Base-by-base conservation (phyloP, 2,797 vertebrate genomes). In the Onychomys leucogaster region DNA sequence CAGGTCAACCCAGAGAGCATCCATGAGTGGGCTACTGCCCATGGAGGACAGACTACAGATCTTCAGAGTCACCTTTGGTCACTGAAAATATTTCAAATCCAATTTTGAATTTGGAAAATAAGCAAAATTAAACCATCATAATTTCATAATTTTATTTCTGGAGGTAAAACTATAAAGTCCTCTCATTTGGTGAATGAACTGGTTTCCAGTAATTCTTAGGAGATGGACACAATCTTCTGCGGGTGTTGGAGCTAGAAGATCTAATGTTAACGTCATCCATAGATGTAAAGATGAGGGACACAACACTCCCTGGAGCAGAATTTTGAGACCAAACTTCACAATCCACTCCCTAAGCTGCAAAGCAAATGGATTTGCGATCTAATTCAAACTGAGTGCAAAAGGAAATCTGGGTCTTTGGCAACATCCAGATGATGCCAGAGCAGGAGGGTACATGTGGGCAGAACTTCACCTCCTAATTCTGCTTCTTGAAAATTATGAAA, bases 101-200 rank as follows among this genome's bases (percentile, higher is more conserved):
- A 83, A 69, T 73, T 94, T 88, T 78, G 2, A 71, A 65, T 71
- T 63, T 94, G 27, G 25, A 90, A 96, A 90, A 49, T 21, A 67
- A 76, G 63, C 4, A 81, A 94, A 96, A 87, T 81, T 32, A 94
- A 96, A 85, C 2, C 1, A 5, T 55, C 29, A 73, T 82, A 32
- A 65, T 82, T 94, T 83, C 10, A 65, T 46, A 93, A 65, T 82
- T 92, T 61, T 91, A 81, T 81, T 93, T 83, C 32, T 29, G 27
- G 77, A 87, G 43, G 69, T 57, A 94, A 95, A 90, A 3, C 9
- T 71, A 83, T 17, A 91, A 78, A 95, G 59, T 55, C 9, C 11
- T 96, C 52, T 91, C 19, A 59, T 49, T 71, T 17, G 17, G 57
- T 95, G 32, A 96, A 84, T 23, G 21, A 57, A 65, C 12, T 55